Percentiles rank a stretch among this genome's conserved stretches.
These are phyloP conservation scores for Megamerina dolium DNA, from an alignment of 2,888 invertebrate species.

Conservation along the genomic window DNA sequence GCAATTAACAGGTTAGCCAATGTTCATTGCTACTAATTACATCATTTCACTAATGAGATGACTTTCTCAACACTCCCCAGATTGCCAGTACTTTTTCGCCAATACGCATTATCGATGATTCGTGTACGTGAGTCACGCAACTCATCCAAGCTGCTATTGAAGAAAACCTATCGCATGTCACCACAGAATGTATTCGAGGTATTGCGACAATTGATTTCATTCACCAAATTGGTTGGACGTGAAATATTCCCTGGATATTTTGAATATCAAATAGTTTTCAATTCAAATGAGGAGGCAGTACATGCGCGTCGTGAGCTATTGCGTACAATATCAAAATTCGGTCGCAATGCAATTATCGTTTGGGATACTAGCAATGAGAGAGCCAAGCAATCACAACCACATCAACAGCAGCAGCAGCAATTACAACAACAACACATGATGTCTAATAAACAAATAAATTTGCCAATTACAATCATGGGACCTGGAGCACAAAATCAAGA, in stretches of 20 bases:
- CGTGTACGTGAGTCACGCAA: slow-evolving; percentile 31
- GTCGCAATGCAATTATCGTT: slow-evolving; percentile 22
- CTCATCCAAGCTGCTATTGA: slow-evolving; percentile 26
- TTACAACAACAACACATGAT: no score
- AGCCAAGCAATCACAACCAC: no score
- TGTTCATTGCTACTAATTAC: background rate
- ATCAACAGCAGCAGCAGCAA: background rate
- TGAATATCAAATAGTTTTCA: slow-evolving; percentile 31
- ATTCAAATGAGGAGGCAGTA: slow-evolving; percentile 35
- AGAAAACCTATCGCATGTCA: slow-evolving; percentile 19
- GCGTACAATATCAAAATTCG: slow-evolving; percentile 23
- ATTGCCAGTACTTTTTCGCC: slow-evolving; percentile 19
- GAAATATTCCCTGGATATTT: slow-evolving; percentile 18
- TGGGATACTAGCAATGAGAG: slow-evolving; percentile 24
- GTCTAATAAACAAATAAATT: no score
- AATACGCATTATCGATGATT: slow-evolving; percentile 12
- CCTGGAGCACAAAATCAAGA: no score
- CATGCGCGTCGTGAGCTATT: slow-evolving; percentile 24
- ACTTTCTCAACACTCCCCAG: slow-evolving; percentile 22
- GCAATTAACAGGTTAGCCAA: slow-evolving; percentile 27
- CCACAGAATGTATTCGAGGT: slow-evolving; percentile 27
- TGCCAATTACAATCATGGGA: no score
- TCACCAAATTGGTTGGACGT: slow-evolving; percentile 24
- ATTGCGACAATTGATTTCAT: slow-evolving; percentile 22
- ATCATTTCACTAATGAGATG: background rate